Base-by-base conservation (phyloP, 2,113 vertebrate genomes). In the Galeopterus variegatus region DNA sequence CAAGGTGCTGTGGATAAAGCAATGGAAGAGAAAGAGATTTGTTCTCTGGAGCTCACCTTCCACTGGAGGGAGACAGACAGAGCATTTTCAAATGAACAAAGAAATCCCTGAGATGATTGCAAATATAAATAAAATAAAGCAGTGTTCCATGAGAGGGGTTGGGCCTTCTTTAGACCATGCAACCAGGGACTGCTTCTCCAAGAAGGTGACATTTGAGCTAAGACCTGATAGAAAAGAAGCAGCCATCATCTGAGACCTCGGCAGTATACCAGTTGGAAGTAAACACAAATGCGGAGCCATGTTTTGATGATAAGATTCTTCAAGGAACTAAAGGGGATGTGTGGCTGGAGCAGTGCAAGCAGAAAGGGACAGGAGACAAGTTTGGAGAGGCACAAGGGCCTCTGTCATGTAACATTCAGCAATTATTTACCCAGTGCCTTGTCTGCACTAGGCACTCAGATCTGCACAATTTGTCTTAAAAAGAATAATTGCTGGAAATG, bases 371-470 rank as follows among this genome's bases (percentile, higher is more conserved):
- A 19, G 56, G 48, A n/a, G 24, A 17, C 0, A 0, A 33, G 28
- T 5, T 0, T 2, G 9, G 6, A 28, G 56, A 48, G 54, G 18
- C 6, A 6, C 48, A 1, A 5, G 11, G 31, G 33, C 15, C 0
- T 48, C 19, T 1, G 0, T 1, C 9, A 2, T 11, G n/a, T 36
- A 18, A 50, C 56, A 5, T 5, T 21, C 18, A 3, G 1, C 56
- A 12, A 3, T 0, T 5, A 1, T 18, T 62, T 31, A 26, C 90
- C 7, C 17, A 50, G 65, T 0, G 13, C 45, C 48, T 33, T 33
- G 0, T 60, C 69, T 12, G 19, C 4, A 15, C 94, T 6, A 0
- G 8, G 79, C 48, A 1, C 28, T 87, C 3, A 6, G 88, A 48
- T 2, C 67, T 64, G 14, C 76, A 7, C 1, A 0, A 11, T 31